These are phyloP conservation scores for Gallinago stenura DNA, from an alignment of 2,797 vertebrate genomes.

Conservation along the genomic window DNA sequence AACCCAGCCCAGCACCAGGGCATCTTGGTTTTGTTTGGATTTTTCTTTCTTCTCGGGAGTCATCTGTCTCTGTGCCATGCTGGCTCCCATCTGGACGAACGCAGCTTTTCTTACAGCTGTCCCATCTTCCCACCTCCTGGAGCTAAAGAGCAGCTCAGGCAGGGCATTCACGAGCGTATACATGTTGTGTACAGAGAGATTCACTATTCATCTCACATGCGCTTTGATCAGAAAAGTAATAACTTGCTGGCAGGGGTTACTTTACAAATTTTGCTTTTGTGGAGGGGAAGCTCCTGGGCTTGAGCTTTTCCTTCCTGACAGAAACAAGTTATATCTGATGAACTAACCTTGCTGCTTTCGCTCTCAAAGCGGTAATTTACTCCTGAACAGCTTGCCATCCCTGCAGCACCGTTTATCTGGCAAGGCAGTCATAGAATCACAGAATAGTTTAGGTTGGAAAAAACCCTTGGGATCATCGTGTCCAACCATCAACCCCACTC, in stretches of 20 bases:
- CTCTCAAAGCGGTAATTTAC: slow-evolving; percentile 16
- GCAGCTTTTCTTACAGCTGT: not conserved
- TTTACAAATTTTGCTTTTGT: slow-evolving; percentile 54
- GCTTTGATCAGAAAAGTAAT: slow-evolving; percentile 59
- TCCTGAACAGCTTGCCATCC: not conserved
- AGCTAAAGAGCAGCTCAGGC: not conserved
- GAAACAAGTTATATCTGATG: slow-evolving; percentile 31
- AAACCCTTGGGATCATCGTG: too few species aligned
- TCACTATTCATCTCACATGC: not conserved
- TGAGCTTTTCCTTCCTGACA: slow-evolving; percentile 16
- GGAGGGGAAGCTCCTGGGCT: slow-evolving; percentile 3
- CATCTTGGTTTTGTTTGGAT: not conserved
- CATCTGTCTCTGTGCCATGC: not conserved
- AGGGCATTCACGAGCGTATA: not conserved
- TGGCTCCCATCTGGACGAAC: not conserved
- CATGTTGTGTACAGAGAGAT: not conserved
- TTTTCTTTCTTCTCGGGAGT: not conserved
- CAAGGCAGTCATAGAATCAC: not conserved
- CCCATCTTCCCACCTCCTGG: slow-evolving; percentile 42
- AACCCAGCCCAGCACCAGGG: not conserved
- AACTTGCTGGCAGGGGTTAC: slow-evolving; percentile 19
- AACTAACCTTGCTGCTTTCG: slow-evolving; percentile 12
- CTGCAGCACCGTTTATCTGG: not conserved
- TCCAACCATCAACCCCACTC: too few species aligned
- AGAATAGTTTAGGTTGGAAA: too few species aligned